A percentile compares a stretch with the other conserved stretches of the same genome.
Conservation (phyloP, 2,113 vertebrate species). For the Phylloscopus trochilus region DNA sequence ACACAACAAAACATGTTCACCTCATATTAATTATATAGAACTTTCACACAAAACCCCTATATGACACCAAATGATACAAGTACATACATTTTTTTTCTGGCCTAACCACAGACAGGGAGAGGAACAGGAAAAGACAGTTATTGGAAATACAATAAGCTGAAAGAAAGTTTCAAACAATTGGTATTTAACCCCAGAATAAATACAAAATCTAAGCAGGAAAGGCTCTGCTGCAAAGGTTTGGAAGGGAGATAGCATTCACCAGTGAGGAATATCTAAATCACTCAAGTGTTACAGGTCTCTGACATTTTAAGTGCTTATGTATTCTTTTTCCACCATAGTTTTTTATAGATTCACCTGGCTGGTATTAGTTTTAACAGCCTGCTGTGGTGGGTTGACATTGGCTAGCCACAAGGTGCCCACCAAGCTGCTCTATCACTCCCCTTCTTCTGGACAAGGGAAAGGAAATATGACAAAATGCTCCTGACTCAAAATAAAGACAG, state of each 20-base stretch:
- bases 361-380: not conserved
- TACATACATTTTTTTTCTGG: not conserved
- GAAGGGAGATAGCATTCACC: not conserved
- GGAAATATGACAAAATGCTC: not conserved
- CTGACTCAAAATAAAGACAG: not conserved
- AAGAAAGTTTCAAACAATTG: not conserved
- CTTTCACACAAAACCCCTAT: not conserved
- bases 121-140: not conserved
- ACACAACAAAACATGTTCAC: not conserved
- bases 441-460: not conserved
- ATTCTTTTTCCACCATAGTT: not conserved
- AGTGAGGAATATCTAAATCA: not conserved
- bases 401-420: not conserved
- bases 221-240: not conserved
- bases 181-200: not conserved
- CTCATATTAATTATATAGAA: not conserved
- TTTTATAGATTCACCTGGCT: not conserved
- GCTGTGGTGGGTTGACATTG: not conserved
- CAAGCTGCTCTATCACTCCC: not conserved
- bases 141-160: not conserved
- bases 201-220: not conserved
- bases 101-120: not conserved
- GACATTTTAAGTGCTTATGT: not conserved
- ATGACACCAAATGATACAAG: not conserved
- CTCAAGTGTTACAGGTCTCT: not conserved